Percentiles rank a stretch among this genome's conserved stretches.
Evolutionary conservation across 2,888 invertebrate species (phyloP).

Genomic region (Orthosia gothica): DNA sequence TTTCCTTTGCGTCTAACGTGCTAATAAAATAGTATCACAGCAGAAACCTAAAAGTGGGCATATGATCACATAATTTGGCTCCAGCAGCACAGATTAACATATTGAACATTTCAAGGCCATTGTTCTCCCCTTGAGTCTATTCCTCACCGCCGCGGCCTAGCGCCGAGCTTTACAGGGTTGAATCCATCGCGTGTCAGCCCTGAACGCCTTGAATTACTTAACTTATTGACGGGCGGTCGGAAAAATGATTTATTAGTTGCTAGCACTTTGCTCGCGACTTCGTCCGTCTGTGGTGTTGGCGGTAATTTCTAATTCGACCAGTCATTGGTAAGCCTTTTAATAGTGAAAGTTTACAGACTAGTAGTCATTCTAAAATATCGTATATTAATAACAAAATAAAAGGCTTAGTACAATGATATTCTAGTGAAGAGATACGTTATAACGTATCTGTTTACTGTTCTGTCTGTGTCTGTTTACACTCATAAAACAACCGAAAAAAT

Average conservation of each 20-base stretch:
- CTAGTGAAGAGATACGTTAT: too few species aligned
- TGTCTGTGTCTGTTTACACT: too few species aligned
- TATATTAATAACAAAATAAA: neutral
- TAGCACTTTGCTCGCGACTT: constrained; percentile 9
- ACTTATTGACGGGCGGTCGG: constrained; percentile 14
- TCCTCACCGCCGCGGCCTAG: neutral
- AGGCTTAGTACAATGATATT: too few species aligned
- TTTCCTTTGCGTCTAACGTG: too few species aligned
- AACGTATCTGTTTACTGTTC: too few species aligned
- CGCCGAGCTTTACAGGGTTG: constrained; percentile 39
- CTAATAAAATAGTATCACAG: too few species aligned
- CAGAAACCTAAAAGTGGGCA: too few species aligned
- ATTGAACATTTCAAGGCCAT: constrained; percentile 18
- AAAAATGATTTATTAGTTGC: constrained; percentile 46
- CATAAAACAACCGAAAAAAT: too few species aligned
- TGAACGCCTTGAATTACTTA: constrained; percentile 35
- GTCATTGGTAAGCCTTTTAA: neutral
- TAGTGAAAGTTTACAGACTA: too few species aligned
- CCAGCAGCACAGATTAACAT: neutral
- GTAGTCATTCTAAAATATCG: neutral
- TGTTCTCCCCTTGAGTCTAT: neutral
- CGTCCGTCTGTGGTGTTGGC: neutral
- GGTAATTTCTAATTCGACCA: neutral
- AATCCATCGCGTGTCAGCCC: constrained; percentile 21
- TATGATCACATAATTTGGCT: neutral